Evolutionary conservation across 2,888 invertebrate genomes (phyloP).

Genomic region (Diplolepis rosae): DNA sequence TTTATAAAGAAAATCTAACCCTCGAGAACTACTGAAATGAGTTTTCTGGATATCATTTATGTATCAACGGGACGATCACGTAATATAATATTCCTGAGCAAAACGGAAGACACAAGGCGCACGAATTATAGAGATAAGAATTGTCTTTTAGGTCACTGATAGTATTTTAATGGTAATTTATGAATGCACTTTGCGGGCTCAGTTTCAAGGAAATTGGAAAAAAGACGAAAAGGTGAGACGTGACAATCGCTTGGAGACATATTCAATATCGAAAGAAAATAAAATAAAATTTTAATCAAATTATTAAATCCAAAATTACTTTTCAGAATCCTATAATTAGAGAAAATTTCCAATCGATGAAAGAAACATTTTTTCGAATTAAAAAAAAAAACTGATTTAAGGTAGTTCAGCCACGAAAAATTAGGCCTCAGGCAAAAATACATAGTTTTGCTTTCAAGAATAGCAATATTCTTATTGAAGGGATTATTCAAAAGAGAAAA

Average conservation of each 20-base stretch:
- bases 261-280: neutral
- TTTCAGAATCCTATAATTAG: too few relatives aligned
- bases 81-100: neutral
- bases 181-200: neutral
- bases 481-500: too few relatives aligned
- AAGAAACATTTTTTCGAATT: too few relatives aligned
- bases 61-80: neutral
- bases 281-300: too few relatives aligned
- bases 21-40: neutral
- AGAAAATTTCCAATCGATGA: too few relatives aligned
- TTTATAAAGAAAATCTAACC: too few relatives aligned
- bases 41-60: neutral
- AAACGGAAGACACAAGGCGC: neutral
- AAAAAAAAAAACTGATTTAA: too few relatives aligned
- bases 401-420: too few relatives aligned
- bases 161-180: conserved; percentile 13
- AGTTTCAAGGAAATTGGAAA: neutral
- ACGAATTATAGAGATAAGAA: conserved; percentile 4
- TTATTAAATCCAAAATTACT: neutral
- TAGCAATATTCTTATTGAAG: too few relatives aligned
- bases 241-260: neutral
- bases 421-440: too few relatives aligned
- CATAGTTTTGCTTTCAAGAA: too few relatives aligned
- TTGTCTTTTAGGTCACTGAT: neutral
- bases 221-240: neutral